phyloP scores from a whole-genome alignment of 2,888 invertebrate species.

The Malacosoma neustria region DNA sequence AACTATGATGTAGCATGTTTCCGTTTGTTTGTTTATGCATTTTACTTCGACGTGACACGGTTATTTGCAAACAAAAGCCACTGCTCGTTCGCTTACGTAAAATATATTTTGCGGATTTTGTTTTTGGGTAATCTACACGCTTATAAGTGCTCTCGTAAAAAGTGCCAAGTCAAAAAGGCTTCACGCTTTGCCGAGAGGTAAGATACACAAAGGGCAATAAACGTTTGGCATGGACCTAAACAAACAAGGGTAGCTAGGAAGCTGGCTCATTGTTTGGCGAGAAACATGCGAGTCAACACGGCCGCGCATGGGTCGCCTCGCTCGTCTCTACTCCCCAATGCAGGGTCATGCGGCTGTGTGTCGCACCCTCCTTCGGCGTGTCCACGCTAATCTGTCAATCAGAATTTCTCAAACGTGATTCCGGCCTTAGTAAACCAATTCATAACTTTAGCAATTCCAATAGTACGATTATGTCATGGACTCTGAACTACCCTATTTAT shows the following conservation, averaged over 20 bases:
- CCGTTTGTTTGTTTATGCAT: conserved; percentile 26
- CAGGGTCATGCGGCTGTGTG: conserved; percentile 26
- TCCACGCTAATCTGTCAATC: conserved; percentile 45
- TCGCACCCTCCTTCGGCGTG: conserved; percentile 18
- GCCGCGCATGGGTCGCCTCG: conserved; percentile 22
- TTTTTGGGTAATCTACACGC: conserved; percentile 46
- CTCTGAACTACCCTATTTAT: not conserved
- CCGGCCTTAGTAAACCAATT: not conserved
- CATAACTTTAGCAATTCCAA: not conserved
- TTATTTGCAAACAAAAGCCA: conserved; percentile 21
- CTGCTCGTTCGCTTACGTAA: conserved; percentile 20
- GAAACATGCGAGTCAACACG: conserved; percentile 66
- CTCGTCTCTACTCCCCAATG: conserved; percentile 19
- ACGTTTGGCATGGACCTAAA: conserved; percentile 70
- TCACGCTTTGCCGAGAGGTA: conserved; percentile 65
- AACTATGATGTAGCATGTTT: conserved; percentile 24
- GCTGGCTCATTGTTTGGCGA: conserved; percentile 68
- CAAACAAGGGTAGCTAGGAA: conserved; percentile 74
- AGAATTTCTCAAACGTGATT: conserved; percentile 12
- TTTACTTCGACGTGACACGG: conserved; percentile 23
- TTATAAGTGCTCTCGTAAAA: conserved; percentile 65
- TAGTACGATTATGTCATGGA: not conserved
- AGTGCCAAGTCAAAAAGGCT: conserved; percentile 72
- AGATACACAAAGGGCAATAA: conserved; percentile 70
- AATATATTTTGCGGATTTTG: conserved; percentile 16